Evolutionary conservation across 2,113 vertebrate species (phyloP), one percentile per base, ranked within the genome.

Genomic region (Eurypyga helias): DNA sequence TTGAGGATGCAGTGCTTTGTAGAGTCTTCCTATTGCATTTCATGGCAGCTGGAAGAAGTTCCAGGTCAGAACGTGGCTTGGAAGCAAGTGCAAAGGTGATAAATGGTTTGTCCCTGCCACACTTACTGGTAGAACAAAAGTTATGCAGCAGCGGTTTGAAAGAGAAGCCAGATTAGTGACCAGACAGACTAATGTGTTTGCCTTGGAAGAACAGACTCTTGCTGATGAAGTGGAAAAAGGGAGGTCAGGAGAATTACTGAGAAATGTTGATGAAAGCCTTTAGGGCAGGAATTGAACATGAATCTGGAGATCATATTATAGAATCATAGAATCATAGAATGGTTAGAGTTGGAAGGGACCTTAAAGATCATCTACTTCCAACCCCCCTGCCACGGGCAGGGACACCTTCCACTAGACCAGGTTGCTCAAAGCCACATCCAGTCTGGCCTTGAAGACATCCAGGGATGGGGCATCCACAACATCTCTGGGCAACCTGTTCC

Each of bases 61-160:
- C 13, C 46, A 55, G 60, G 48, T 43, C 46, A 43, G 41, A 43
- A 38, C n/a, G 17, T 61, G 24, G n/a, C 61, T 58, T 73, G 51
- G 45, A 76, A 70, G n/a, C 41, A 77, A 70, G 17, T 18, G 28
- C 31, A 66, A 67, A 81, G 51, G 20, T 43, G n/a, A 49, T 81
- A 38, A 65, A 17, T 25, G 26, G 4, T n/a, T 45, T 82, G 43
- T 69, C 26, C 33, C 51, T 71, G n/a, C 6, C 28, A 49, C 34
- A 29, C 43, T 82, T 46, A 26, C 17, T 46, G 43, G 20, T 34
- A 54, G 29, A 43, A 54, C n/a, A 78, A 38, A 26, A 54, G 33
- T 20, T 55, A 7, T 19, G 21, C 12, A 52, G 36, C 8, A 34
- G n/a, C 0, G 0, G 0, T 10, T 31, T 26, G 49, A 69, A 66